A percentile compares a stretch with the other conserved stretches of the same genome.
phyloP scores from a whole-genome alignment of 2,888 invertebrate species.

The Agriopis marginaria region DNA sequence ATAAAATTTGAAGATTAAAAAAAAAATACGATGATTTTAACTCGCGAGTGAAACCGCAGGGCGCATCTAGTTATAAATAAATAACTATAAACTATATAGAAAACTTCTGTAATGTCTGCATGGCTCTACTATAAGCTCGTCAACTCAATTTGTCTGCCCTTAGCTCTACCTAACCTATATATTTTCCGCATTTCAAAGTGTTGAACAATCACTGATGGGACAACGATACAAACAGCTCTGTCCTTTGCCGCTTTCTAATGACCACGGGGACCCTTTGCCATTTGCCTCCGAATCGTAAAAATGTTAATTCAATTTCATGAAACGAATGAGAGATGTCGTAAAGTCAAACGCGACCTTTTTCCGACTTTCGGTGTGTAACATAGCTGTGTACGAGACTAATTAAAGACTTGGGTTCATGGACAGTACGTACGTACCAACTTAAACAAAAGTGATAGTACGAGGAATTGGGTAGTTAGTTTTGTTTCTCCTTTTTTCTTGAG shows the following conservation, averaged over 20 bases:
- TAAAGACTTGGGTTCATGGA: conserved; percentile 26
- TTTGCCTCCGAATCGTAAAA: conserved; percentile 71
- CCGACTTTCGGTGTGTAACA: conserved; percentile 25
- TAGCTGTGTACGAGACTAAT: conserved; percentile 35
- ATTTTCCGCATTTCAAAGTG: conserved; percentile 1
- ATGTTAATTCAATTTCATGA: conserved; percentile 70
- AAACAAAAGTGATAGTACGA: too few relatives aligned
- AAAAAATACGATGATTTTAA: too few relatives aligned
- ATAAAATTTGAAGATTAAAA: too few relatives aligned
- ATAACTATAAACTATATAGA: neutral
- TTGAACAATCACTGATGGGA: conserved; percentile 3
- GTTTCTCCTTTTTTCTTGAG: too few relatives aligned
- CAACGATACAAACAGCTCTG: conserved; percentile 19
- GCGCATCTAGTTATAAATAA: too few relatives aligned
- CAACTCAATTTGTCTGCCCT: too few relatives aligned
- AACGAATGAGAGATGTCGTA: conserved; percentile 63
- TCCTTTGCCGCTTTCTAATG: conserved; percentile 62
- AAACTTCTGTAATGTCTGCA: neutral
- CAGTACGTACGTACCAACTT: neutral
- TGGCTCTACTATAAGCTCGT: neutral
- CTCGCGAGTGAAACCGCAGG: too few relatives aligned
- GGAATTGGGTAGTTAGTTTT: too few relatives aligned
- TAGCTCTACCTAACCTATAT: neutral
- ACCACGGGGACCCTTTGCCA: conserved; percentile 61
- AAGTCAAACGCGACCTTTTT: conserved; percentile 57